Conservation (phyloP, 2,888 invertebrate species). For the Enoplolaimus lenunculus region DNA sequence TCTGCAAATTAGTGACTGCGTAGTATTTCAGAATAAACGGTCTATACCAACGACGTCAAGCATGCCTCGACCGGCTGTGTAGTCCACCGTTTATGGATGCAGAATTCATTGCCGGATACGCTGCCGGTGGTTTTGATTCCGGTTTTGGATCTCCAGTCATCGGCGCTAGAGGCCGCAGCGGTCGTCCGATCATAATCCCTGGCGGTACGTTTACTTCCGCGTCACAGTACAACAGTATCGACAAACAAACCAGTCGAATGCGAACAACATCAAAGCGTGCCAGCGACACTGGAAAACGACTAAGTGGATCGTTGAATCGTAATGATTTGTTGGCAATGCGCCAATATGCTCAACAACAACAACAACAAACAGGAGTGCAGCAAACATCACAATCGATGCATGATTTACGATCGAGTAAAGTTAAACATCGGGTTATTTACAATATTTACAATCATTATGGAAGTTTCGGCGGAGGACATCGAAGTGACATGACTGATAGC, state of each 20-base stretch:
- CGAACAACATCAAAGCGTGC: background rate
- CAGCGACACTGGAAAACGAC: background rate
- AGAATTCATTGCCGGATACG: background rate
- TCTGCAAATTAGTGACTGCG: too few relatives aligned
- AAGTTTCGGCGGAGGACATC: background rate
- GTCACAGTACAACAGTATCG: slow-evolving; percentile 75
- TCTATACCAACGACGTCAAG: slow-evolving; percentile 61
- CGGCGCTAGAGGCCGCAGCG: background rate
- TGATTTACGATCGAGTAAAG: background rate
- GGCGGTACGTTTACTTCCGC: slow-evolving; percentile 41
- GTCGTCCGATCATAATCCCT: slow-evolving; percentile 48
- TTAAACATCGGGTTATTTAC: background rate
- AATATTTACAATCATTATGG: background rate
- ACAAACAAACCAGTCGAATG: too few relatives aligned
- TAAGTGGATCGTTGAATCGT: background rate
- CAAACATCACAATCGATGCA: background rate
- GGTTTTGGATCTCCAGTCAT: background rate
- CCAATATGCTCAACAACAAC: background rate
- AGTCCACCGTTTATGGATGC: background rate
- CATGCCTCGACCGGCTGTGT: slow-evolving; percentile 55
- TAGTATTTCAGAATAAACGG: slow-evolving; percentile 43
- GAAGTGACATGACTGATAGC: background rate
- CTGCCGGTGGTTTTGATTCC: slow-evolving; percentile 49
- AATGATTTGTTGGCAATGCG: too few relatives aligned
- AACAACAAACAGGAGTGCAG: background rate